Percentiles rank a stretch among this genome's conserved stretches.
phyloP scores from a whole-genome alignment of 2,888 invertebrate genomes.

The Alloscopus bannaensis region DNA sequence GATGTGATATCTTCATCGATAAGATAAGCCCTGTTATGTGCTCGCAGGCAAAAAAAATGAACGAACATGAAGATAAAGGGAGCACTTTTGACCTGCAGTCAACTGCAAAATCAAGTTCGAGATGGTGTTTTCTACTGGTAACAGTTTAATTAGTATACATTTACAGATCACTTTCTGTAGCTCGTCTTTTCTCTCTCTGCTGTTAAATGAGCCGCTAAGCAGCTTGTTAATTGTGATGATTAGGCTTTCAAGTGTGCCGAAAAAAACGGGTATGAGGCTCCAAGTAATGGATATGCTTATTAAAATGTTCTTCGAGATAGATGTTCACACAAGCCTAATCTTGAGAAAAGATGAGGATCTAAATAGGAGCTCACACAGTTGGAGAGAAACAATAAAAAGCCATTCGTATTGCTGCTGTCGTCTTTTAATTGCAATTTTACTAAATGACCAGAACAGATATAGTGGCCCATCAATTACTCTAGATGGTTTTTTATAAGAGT shows the following conservation, averaged over 20 bases:
- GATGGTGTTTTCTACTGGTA: too few relatives aligned
- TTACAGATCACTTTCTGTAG: slow-evolving; percentile 30
- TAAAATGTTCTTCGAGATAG: background rate
- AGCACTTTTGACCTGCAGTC: too few relatives aligned
- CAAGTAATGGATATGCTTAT: background rate
- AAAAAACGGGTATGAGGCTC: background rate
- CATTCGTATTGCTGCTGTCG: slow-evolving; percentile 39
- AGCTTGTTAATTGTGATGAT: slow-evolving; percentile 45
- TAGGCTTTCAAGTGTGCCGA: slow-evolving; percentile 31
- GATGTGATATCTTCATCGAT: too few relatives aligned
- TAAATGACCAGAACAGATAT: slow-evolving; percentile 32
- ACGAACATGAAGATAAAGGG: too few relatives aligned
- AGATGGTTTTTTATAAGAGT: slow-evolving; percentile 14
- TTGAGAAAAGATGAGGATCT: background rate
- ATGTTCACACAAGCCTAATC: background rate
- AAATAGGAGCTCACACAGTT: background rate
- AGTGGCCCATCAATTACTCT: slow-evolving; percentile 38
- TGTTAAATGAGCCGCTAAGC: slow-evolving; percentile 51
- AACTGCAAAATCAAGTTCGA: too few relatives aligned
- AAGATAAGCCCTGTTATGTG: too few relatives aligned
- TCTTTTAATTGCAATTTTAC: slow-evolving; percentile 47
- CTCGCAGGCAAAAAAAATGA: too few relatives aligned
- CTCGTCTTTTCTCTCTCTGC: slow-evolving; percentile 4
- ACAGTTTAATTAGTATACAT: slow-evolving; percentile 50
- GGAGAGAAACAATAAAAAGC: too few relatives aligned